Evolutionary conservation across 1,140 invertebrate species (phyloP), one percentile per base, ranked within the genome.

Genomic region (Drosophila arawakana): DNA sequence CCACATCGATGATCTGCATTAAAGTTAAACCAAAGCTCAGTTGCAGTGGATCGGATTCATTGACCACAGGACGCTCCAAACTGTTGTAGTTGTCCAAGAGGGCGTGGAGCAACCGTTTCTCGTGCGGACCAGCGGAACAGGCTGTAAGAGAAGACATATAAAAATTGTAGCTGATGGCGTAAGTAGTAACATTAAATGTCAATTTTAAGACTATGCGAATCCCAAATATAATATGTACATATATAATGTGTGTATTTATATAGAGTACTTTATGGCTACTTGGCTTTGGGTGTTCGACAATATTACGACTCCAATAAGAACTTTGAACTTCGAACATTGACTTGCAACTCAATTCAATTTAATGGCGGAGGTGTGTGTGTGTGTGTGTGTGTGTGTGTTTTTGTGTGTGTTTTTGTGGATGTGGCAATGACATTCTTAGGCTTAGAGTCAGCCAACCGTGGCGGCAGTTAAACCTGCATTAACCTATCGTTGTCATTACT

Each of bases 1-100:
- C 99, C 95, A 99, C 98, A 95, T 99, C 99, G 93, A 99, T 99
- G 93, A 99, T 99, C 95, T 99, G 99, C 96, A 99, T 99, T 84
- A 99, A 95, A 82, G 97, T 98, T 92, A 99, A 95, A 90, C 98
- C 98, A 93, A 99, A 98, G 93, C 96, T 97, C 92, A 99, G 96
- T 93, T 97, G 95, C 81, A 99, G 95, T 89, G 98, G 97, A 92
- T 99, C 97, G 86, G 97, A 97, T 95, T 99, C 98, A 94, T 99
- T 99, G 91, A 96, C 96, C 81, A 99, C 98, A 54, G 99, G 99
- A 89, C 99, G 94, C 94, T 99, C 98, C 93, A 99, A 95, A 85
- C 97, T 96, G 94, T 99, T 99, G 95, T 99, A 99, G 91, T 97
- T 95, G 93, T 97, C 96, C 92, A 99, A 95, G 80, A 99, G 95